Base-by-base conservation (phyloP, 37 sponge, comb jelly and placozoan genomes). In the Lycopodina hypogea region DNA sequence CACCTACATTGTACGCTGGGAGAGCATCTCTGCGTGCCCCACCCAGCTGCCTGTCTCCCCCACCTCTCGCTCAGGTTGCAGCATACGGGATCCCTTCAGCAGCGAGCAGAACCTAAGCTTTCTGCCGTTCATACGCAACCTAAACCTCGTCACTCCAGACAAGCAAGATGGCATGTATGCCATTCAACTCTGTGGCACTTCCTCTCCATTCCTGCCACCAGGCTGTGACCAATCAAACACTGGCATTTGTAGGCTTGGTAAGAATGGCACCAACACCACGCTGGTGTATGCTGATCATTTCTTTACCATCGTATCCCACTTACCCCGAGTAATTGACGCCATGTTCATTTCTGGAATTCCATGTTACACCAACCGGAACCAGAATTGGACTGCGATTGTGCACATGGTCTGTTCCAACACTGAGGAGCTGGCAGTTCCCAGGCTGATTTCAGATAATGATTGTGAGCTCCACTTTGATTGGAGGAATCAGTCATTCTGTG, bases 401-500 rank as follows among this genome's bases (percentile, higher is more conserved):
- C 71, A 35, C 3, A 40, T 86, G 60, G 45, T 71, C 58, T 86
- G 87, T 56, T 51, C 74, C 37, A 53, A 75, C 33, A 51, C 50
- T 0, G 50, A 56, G 23, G 72, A 34, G 48, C 26, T 12, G 1
- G 64, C 63, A 2, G 72, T 81, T 29, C 76, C 83, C 26, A 72
- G 32, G 73, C 56, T 80, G 22, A 53, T 56, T 23, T 77, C 85
- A 14, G 29, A 40, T 24, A 59, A 22, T 18, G 53, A 75, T 35
- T 86, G 87, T 68, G 68, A 74, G 67, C 69, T 86, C 23, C 38
- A 74, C 34, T 80, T 86, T 48, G 42, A 35, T 26, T 86, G 87
- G 87, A 51, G 45, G 60, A 86, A 56, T 42, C 50, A 50, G 33
- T 53, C 69, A 23, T 70, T 86, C 51, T 86, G 87, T 67, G 57